These are phyloP conservation scores for Epizoanthus rinbou DNA, from an alignment of 92 coral and sea anemone species.

Conservation along the genomic window DNA sequence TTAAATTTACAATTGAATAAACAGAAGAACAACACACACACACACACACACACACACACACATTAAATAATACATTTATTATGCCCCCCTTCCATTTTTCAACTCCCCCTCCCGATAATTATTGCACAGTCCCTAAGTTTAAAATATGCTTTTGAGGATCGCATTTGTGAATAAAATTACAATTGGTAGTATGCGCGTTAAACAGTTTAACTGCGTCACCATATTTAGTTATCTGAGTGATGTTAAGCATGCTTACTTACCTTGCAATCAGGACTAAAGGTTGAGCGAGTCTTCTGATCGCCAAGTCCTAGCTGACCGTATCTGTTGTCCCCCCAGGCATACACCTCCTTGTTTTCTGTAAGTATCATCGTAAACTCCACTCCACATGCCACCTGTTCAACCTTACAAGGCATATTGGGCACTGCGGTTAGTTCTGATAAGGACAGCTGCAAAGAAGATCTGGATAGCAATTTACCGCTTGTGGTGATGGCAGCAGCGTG, in stretches of 20 bases:
- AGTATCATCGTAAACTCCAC: slow-evolving; percentile 25
- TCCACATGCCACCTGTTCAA: slow-evolving; percentile 16
- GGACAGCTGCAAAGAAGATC: not conserved
- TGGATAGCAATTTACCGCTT: not conserved
- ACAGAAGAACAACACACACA: too few species aligned
- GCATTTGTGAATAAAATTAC: too few species aligned
- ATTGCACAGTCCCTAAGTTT: too few species aligned
- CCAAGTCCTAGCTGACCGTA: slow-evolving; percentile 32
- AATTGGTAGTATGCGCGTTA: too few species aligned
- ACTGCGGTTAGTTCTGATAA: not conserved
- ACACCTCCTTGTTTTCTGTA: slow-evolving; percentile 3
- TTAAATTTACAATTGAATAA: too few species aligned
- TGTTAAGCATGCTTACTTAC: not conserved
- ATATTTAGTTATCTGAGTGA: too few species aligned
- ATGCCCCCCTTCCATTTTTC: too few species aligned
- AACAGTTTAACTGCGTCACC: too few species aligned
- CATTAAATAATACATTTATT: too few species aligned
- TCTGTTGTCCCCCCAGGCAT: slow-evolving; percentile 25
- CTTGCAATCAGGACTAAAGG: not conserved
- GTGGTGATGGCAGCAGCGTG: slow-evolving; percentile 13
- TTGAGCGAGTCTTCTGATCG: not conserved
- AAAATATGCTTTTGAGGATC: too few species aligned
- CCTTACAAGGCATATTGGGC: not conserved
- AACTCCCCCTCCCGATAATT: too few species aligned
- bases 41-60: too few species aligned